Percentiles rank a stretch among this genome's conserved stretches.
Evolutionary conservation across 2,888 invertebrate genomes (phyloP).

Genomic region (Hemistola chrysoprasaria): DNA sequence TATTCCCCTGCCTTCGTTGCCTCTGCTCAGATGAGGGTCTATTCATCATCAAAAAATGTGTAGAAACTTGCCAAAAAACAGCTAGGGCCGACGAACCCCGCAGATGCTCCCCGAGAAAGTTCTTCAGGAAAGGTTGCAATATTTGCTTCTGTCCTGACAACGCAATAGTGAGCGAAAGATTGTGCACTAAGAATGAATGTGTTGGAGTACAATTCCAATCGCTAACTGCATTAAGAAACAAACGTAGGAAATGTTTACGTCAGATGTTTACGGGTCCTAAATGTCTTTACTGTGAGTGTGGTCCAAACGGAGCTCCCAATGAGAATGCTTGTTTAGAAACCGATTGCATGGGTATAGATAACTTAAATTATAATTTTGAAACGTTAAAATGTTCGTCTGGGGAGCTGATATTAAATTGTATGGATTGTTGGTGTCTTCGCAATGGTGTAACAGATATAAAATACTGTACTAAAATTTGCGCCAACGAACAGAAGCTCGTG

Average conservation of each 20-base stretch:
- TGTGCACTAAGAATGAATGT: constrained; percentile 50
- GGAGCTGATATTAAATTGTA: constrained; percentile 60
- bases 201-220: constrained; percentile 26
- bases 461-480: constrained; percentile 60
- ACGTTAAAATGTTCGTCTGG: constrained; percentile 50
- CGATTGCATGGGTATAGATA: constrained; percentile 47
- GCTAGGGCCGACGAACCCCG: constrained; percentile 20
- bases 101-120: constrained; percentile 54
- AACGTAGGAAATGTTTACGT: constrained; percentile 41
- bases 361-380: constrained; percentile 36
- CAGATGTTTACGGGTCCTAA: constrained; percentile 52
- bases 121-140: constrained; percentile 59
- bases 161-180: constrained; percentile 41
- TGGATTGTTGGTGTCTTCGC: constrained; percentile 61
- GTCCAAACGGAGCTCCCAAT: constrained; percentile 46
- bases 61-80: constrained; percentile 50
- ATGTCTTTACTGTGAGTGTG: constrained; percentile 66
- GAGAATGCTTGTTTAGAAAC: constrained; percentile 55
- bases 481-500: constrained; percentile 50
- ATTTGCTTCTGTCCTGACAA: constrained; percentile 59
- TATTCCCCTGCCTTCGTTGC: constrained; percentile 65
- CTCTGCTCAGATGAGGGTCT: constrained; percentile 58
- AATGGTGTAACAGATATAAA: constrained; percentile 43
- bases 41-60: constrained; percentile 56
- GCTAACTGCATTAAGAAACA: constrained; percentile 36